Percentiles rank a stretch among this genome's conserved stretches.
Conservation (phyloP, 1,140 invertebrate species). For the Plodia interpunctella region DNA sequence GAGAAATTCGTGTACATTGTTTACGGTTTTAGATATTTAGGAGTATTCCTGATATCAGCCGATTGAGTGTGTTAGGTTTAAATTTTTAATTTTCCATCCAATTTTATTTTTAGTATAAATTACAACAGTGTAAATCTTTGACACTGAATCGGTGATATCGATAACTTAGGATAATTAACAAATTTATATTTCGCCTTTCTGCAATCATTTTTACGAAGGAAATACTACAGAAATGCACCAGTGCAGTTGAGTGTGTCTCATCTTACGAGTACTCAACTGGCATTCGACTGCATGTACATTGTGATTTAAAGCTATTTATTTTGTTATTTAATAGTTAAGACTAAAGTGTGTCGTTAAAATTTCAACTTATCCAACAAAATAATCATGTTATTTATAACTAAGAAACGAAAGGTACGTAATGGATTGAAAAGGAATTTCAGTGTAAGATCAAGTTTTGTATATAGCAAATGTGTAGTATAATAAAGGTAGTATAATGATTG, state of each 20-base stretch:
- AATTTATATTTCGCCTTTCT: conserved; percentile 52
- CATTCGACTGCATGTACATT: conserved; percentile 41
- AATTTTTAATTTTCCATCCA: not conserved
- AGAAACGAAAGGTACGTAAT: conserved; percentile 11
- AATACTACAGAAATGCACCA: conserved; percentile 58
- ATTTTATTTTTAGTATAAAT: not conserved
- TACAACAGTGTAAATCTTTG: conserved; percentile 1
- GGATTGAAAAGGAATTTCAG: conserved; percentile 23
- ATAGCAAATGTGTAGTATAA: conserved; percentile 60
- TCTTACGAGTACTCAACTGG: conserved; percentile 11
- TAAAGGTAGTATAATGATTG: conserved; percentile 69
- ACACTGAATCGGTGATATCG: not conserved
- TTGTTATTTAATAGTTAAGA: conserved; percentile 49
- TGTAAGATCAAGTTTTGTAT: conserved; percentile 60
- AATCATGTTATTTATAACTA: conserved; percentile 7
- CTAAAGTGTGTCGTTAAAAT: conserved; percentile 31
- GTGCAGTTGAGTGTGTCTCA: conserved; percentile 35
- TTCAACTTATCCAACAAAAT: conserved; percentile 8
- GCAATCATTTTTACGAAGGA: conserved; percentile 65
- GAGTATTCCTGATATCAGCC: conserved; percentile 21
- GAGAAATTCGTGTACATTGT: not conserved
- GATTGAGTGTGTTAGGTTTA: conserved; percentile 19
- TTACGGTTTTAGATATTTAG: conserved; percentile 10
- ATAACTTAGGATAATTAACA: conserved; percentile 40
- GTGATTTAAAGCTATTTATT: conserved; percentile 57